Evolutionary conservation across 2,797 vertebrate genomes (phyloP), one percentile per base, ranked within the genome.

Genomic region (Eulemur mongoz): DNA sequence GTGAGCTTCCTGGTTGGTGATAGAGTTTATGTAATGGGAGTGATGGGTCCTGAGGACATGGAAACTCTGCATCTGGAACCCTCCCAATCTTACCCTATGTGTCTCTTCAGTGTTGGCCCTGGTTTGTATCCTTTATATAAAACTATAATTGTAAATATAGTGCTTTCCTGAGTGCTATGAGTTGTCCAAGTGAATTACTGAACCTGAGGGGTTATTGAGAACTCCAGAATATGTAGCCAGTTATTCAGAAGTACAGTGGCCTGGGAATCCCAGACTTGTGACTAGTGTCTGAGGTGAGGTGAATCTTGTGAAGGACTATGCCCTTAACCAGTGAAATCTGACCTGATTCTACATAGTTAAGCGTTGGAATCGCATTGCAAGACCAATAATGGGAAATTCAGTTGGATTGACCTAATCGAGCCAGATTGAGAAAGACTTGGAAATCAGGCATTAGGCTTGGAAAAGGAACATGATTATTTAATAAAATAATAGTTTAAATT

Each of bases 281-380:
- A 32, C 70, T 89, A 1, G 40, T 76, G 20, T 91, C 45, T 48
- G 59, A 79, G 86, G 25, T 65, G 73, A 92, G 61, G 27, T 63
- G 27, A 85, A 30, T n/a, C 52, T 40, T 61, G 0, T 13, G 50
- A 69, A 95, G 22, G 23, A 75, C 57, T 79, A 15, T 52, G 30
- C 50, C 59, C n/a, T 59, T 84, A 27, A 82, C 80, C 52, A 94
- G 65, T 92, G 45, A 89, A 91, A 83, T 96, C 32, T 90, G 63
- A 84, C 72, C 73, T 92, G 87, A 54, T 8, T n/a, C 40, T 59
- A 27, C 18, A 20, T 59, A 86, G 80, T 59, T 50, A 67, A 43
- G 40, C 78, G 10, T 61, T 63, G 38, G 85, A 88, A 97, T 94
- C 93, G 50, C 63, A 65, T 30, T 81, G 18, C 45, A 87, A 92